phyloP scores from a whole-genome alignment of 2,888 invertebrate genomes.

The Phorcus lineatus region DNA sequence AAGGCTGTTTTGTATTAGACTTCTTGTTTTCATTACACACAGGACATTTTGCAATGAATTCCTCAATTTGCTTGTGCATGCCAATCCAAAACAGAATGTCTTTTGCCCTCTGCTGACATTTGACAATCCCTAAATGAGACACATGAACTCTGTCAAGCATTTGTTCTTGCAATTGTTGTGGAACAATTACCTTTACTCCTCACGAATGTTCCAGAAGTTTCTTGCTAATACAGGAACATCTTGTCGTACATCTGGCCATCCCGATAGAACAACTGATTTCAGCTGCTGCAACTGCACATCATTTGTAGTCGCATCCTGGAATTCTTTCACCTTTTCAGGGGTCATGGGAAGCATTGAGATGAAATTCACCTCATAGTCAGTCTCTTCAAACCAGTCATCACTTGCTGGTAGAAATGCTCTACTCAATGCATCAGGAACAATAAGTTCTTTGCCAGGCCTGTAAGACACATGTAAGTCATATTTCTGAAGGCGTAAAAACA shows the following conservation, averaged over 20 bases:
- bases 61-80: conserved; percentile 16
- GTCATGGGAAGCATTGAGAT: conserved; percentile 25
- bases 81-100: conserved; percentile 27
- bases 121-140: conserved; percentile 28
- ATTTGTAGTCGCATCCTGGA: not conserved
- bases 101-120: conserved; percentile 23
- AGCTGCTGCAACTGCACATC: too few relatives aligned
- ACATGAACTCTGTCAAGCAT: conserved; percentile 28
- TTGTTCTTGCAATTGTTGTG: not conserved
- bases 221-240: too few relatives aligned
- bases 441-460: conserved; percentile 29
- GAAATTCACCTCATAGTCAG: too few relatives aligned
- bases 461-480: conserved; percentile 29
- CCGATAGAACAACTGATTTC: not conserved
- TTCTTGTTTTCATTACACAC: too few relatives aligned
- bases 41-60: conserved; percentile 14
- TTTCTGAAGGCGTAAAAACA: conserved; percentile 26
- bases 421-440: too few relatives aligned
- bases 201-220: too few relatives aligned
- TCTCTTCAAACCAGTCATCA: too few relatives aligned
- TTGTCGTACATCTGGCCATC: too few relatives aligned
- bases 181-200: conserved; percentile 23
- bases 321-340: not conserved
- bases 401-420: too few relatives aligned
- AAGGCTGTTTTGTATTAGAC: conserved; percentile 19